phyloP scores from a whole-genome alignment of 2,797 vertebrate species.

The Halcyon smyrnensis region DNA sequence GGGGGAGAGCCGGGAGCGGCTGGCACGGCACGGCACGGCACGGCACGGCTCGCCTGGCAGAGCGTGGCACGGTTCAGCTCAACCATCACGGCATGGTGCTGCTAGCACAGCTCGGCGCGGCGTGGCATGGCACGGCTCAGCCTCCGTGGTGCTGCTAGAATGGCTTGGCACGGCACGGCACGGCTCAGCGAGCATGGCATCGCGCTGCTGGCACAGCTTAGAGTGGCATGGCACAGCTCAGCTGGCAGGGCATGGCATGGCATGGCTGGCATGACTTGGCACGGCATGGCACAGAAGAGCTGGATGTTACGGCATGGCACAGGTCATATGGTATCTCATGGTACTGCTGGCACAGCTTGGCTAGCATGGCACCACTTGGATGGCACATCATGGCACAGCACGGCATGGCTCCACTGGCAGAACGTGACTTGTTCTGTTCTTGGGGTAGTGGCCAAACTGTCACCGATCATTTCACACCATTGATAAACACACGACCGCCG shows the following conservation, averaged over 20 bases:
- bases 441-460: not conserved
- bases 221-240: not conserved
- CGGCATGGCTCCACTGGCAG: not conserved
- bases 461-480: accelerated
- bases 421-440: not conserved
- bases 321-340: not conserved
- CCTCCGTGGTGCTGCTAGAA: accelerated
- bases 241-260: too few species aligned
- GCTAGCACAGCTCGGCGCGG: too few species aligned
- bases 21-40: not conserved
- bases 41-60: not conserved
- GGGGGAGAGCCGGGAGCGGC: not conserved
- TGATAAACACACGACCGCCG: not conserved
- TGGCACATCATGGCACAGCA: not conserved
- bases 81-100: not conserved
- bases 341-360: not conserved
- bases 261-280: accelerated
- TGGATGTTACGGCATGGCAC: not conserved
- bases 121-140: not conserved
- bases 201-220: not conserved
- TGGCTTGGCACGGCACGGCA: not conserved
- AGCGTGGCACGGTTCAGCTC: not conserved
- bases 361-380: not conserved
- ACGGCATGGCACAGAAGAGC: not conserved
- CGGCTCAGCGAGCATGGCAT: not conserved